Percentiles rank a stretch among this genome's conserved stretches.
Evolutionary conservation across 1,140 invertebrate species (phyloP).

Genomic region (Brachionus sp.): DNA sequence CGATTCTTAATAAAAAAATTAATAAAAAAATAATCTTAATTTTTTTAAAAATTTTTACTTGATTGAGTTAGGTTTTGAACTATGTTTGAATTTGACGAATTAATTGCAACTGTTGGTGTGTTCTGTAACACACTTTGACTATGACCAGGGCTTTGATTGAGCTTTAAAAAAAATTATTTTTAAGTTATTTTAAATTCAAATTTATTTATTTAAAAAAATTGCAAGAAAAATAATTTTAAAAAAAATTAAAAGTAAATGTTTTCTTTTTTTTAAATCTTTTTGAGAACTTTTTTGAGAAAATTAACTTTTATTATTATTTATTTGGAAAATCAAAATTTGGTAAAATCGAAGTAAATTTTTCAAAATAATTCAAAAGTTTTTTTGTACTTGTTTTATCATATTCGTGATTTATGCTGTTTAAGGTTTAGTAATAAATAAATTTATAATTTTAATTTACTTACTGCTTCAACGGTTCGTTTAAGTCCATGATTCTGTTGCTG

Average conservation of each 20-base stretch:
- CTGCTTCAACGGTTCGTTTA: conserved; percentile 21
- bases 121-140: neutral
- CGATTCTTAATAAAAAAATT: neutral
- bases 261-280: too few relatives aligned
- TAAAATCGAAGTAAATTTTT: too few relatives aligned
- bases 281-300: too few relatives aligned
- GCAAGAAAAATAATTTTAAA: too few relatives aligned
- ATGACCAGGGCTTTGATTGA: neutral
- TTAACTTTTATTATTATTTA: too few relatives aligned
- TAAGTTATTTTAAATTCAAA: too few relatives aligned
- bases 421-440: neutral
- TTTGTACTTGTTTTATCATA: too few relatives aligned
- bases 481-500: conserved; percentile 10
- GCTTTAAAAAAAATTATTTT: neutral
- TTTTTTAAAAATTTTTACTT: neutral
- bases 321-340: too few relatives aligned
- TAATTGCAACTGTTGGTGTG: neutral
- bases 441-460: neutral
- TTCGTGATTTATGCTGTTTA: too few relatives aligned
- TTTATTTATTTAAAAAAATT: too few relatives aligned
- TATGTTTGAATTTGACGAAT: neutral
- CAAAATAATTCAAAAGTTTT: too few relatives aligned
- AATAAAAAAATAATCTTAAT: neutral
- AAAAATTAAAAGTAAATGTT: too few relatives aligned
- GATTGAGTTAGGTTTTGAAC: neutral